Conservation (phyloP, 2,113 vertebrate species). For the Peromyscus leucopus region DNA sequence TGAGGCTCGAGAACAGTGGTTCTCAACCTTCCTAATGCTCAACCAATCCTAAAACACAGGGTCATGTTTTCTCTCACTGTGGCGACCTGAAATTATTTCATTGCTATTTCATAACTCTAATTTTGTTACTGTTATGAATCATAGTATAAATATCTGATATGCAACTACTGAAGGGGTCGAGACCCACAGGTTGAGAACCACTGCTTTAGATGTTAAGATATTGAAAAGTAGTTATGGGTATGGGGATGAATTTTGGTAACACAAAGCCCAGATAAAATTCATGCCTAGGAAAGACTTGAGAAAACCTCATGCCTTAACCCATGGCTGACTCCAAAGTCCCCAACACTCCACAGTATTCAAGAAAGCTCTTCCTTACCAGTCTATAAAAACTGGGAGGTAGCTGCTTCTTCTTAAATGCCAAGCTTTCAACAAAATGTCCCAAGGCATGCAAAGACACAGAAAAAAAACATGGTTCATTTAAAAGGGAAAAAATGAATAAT, state of each 20-base stretch:
- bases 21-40: too few relatives aligned
- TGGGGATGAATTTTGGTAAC: not conserved
- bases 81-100: too few relatives aligned
- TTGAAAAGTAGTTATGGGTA: not conserved
- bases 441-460: not conserved
- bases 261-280: not conserved
- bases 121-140: too few relatives aligned
- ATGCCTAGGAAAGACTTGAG: not conserved
- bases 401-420: not conserved
- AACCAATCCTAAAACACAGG: too few relatives aligned
- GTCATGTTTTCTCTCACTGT: too few relatives aligned
- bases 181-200: too few relatives aligned
- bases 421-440: not conserved
- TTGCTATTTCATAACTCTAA: too few relatives aligned
- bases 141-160: too few relatives aligned
- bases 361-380: not conserved
- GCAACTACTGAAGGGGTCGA: too few relatives aligned
- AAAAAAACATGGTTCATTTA: not conserved
- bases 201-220: not conserved
- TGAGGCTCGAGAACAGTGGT: not conserved
- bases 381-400: not conserved
- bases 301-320: not conserved
- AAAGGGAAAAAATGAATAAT: not conserved
- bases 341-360: not conserved
- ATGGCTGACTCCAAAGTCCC: not conserved